A percentile compares a stretch with the other conserved stretches of the same genome.
These are phyloP conservation scores for Eupithecia abbreviata DNA, from an alignment of 2,888 invertebrate genomes.

Conservation along the genomic window DNA sequence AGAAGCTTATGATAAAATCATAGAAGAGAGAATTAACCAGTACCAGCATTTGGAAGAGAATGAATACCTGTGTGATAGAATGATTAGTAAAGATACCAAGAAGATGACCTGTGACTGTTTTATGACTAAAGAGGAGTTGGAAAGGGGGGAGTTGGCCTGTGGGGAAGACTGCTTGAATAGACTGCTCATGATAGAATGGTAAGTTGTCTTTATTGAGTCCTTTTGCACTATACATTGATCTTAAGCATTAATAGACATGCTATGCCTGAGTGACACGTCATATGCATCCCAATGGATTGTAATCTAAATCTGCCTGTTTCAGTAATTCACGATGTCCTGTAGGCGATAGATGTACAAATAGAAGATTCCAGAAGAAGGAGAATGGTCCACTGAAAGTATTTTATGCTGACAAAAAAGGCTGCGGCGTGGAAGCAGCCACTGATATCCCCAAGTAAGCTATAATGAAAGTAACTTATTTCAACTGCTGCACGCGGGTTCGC, in stretches of 20 bases:
- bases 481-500: neutral
- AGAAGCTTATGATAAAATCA: conserved; percentile 79
- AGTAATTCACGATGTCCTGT: conserved; percentile 96
- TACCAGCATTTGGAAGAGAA: conserved; percentile 93
- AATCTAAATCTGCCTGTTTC: conserved; percentile 56
- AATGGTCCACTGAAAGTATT: conserved; percentile 94
- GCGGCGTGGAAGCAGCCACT: conserved; percentile 92
- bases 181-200: conserved; percentile 99
- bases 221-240: neutral
- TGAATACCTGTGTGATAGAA: conserved; percentile 92
- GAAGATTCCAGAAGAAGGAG: conserved; percentile 94
- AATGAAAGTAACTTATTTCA: neutral
- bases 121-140: conserved; percentile 93
- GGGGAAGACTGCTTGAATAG: conserved; percentile 98
- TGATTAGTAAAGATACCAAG: conserved; percentile 94
- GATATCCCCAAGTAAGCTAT: conserved; percentile 87
- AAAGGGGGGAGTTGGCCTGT: conserved; percentile 93
- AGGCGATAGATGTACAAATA: conserved; percentile 96
- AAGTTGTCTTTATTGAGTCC: conserved; percentile 53
- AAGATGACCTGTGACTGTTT: conserved; percentile 98
- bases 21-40: conserved; percentile 86
- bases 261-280: neutral
- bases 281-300: neutral
- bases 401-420: conserved; percentile 96
- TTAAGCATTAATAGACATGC: neutral